Percentiles rank a stretch among this genome's conserved stretches.
Evolutionary conservation across 2,797 vertebrate genomes (phyloP).

Genomic region (Oceanodroma leucorhoa): DNA sequence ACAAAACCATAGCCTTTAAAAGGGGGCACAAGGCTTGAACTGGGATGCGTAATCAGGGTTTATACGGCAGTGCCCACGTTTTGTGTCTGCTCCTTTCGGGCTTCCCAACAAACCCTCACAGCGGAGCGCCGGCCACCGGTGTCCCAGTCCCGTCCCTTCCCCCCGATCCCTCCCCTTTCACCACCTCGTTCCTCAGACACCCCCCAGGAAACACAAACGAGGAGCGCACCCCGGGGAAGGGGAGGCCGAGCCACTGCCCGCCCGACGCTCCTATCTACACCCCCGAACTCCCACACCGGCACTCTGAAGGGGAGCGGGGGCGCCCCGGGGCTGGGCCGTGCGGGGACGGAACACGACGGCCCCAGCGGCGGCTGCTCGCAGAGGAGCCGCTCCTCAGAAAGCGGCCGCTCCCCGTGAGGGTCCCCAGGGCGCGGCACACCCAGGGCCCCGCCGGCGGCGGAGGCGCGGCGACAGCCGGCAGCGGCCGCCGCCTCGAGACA

Average conservation of each 20-base stretch:
- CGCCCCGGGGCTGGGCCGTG: not conserved
- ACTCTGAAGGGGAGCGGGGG: too few species aligned
- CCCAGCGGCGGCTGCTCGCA: too few species aligned
- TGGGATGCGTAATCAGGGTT: fast-evolving
- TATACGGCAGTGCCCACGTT: fast-evolving
- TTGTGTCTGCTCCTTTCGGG: fast-evolving
- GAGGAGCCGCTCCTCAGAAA: not conserved
- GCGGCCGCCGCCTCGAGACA: fast-evolving
- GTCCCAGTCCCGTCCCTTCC: fast-evolving
- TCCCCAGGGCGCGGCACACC: too few species aligned
- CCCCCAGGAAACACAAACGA: too few species aligned
- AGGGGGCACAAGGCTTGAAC: not conserved
- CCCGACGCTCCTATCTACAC: fast-evolving
- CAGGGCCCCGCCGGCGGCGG: not conserved
- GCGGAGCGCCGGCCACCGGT: fast-evolving
- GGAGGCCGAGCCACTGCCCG: too few species aligned
- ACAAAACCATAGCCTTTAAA: not conserved
- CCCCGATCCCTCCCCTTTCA: fast-evolving
- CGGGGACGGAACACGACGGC: not conserved
- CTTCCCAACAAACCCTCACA: too few species aligned
- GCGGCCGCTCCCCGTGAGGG: too few species aligned
- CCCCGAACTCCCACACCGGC: fast-evolving
- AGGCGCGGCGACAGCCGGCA: fast-evolving
- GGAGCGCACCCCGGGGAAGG: fast-evolving
- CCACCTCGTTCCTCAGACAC: not conserved